phyloP scores from a whole-genome alignment of 2,113 vertebrate species.

The Galeopterus variegatus region DNA sequence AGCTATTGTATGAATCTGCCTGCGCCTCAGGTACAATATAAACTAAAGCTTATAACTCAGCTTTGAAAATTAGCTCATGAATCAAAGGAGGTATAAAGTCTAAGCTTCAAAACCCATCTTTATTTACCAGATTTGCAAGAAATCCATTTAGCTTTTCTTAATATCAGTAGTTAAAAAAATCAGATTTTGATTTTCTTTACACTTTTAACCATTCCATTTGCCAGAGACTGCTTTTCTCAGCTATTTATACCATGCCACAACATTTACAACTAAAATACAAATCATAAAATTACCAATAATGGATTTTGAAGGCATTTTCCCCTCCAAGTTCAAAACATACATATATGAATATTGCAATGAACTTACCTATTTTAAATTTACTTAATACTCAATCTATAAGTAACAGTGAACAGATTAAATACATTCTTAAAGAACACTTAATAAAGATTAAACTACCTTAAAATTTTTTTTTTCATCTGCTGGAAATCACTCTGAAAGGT shows the following conservation, averaged over 20 bases:
- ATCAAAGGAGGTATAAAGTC: slow-evolving; percentile 78
- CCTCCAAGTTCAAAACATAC: slow-evolving; percentile 44
- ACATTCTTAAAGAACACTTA: slow-evolving; percentile 28
- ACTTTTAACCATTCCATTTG: slow-evolving; percentile 70
- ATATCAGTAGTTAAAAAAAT: slow-evolving; percentile 78
- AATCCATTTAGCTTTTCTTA: slow-evolving; percentile 80
- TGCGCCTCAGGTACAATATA: slow-evolving; percentile 80
- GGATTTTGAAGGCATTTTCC: slow-evolving; percentile 36
- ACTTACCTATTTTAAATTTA: slow-evolving; percentile 62
- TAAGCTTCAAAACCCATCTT: slow-evolving; percentile 75
- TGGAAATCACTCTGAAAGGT: slow-evolving; percentile 43
- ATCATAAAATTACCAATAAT: slow-evolving; percentile 70
- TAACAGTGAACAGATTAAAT: slow-evolving; percentile 70
- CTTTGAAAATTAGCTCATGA: slow-evolving; percentile 82
- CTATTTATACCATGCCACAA: slow-evolving; percentile 55
- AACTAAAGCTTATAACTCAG: slow-evolving; percentile 78
- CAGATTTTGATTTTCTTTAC: slow-evolving; percentile 80
- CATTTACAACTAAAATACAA: slow-evolving; percentile 65
- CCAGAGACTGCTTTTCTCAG: slow-evolving; percentile 53
- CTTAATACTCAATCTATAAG: slow-evolving; percentile 52
- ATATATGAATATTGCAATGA: slow-evolving; percentile 54
- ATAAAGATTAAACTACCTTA: slow-evolving; percentile 44
- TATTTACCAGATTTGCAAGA: slow-evolving; percentile 80
- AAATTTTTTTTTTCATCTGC: slow-evolving; percentile 15
- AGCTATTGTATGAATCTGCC: slow-evolving; percentile 78